A percentile compares a stretch with the other conserved stretches of the same genome.
phyloP scores from a whole-genome alignment of 2,113 vertebrate species.

The Salvelinus alpinus region DNA sequence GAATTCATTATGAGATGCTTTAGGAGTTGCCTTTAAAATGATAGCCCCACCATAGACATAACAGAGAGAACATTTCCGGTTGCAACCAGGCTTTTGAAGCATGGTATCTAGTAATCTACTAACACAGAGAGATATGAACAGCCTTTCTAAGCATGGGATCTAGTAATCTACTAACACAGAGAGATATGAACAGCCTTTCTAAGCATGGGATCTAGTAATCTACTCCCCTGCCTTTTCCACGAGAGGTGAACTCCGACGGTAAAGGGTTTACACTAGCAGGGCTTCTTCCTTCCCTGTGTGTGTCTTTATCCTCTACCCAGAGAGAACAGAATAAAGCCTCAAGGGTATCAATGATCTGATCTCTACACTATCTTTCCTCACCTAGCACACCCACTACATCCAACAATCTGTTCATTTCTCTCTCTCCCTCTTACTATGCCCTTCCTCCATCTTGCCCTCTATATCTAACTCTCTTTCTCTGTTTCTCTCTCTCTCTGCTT shows the following conservation, averaged over 20 bases:
- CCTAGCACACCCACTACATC: slow-evolving; percentile 63
- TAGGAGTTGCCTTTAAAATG: neutral
- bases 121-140: neutral
- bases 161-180: neutral
- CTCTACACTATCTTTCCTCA: slow-evolving; percentile 71
- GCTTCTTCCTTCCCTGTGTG: slow-evolving; percentile 30
- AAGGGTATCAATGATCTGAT: slow-evolving; percentile 75
- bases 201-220: slow-evolving; percentile 59
- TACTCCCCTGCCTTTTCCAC: slow-evolving; percentile 41
- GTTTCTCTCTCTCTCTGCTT: neutral
- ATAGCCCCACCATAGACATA: too few species aligned
- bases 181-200: slow-evolving; percentile 19
- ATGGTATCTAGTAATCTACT: too few species aligned
- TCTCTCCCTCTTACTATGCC: slow-evolving; percentile 28
- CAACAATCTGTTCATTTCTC: slow-evolving; percentile 60
- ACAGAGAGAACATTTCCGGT: too few species aligned
- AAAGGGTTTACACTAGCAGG: slow-evolving; percentile 53
- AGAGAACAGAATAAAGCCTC: slow-evolving; percentile 47
- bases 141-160: slow-evolving; percentile 36
- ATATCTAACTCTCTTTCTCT: neutral
- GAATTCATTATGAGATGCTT: neutral
- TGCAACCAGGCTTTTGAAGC: too few species aligned
- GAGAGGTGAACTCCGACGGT: slow-evolving; percentile 62
- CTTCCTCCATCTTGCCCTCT: slow-evolving; percentile 15
- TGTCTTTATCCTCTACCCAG: slow-evolving; percentile 8